These are phyloP conservation scores for Deroplatys truncata DNA, from an alignment of 2,888 invertebrate species.

Conservation along the genomic window DNA sequence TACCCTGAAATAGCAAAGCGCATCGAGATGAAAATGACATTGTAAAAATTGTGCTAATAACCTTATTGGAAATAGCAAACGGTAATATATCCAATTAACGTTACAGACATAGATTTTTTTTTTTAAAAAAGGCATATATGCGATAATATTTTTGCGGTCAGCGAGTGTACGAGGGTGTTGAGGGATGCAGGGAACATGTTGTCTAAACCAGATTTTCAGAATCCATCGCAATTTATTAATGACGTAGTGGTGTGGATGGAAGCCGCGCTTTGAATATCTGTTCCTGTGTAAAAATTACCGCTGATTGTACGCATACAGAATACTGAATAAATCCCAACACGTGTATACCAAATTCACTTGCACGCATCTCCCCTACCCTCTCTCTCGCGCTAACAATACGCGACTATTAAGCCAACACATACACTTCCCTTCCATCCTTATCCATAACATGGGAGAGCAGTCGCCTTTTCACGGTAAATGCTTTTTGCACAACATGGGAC, in stretches of 20 bases:
- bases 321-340: conserved; percentile 12
- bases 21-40: not conserved
- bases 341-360: not conserved
- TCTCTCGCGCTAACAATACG: conserved; percentile 3
- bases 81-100: not conserved
- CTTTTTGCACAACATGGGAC: not conserved
- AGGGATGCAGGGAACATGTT: not conserved
- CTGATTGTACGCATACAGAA: conserved; percentile 14
- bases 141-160: not conserved
- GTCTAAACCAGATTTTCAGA: conserved; percentile 17
- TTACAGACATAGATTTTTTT: not conserved
- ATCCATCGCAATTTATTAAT: conserved; percentile 18
- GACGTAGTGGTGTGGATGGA: conserved; percentile 12
- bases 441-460: not conserved
- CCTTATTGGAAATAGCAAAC: not conserved
- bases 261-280: conserved; percentile 6
- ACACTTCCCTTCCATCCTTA: not conserved
- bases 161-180: not conserved
- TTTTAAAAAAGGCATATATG: not conserved
- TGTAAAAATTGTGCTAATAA: not conserved
- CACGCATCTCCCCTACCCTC: not conserved
- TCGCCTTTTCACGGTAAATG: conserved; percentile 6
- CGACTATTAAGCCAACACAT: conserved; percentile 9
- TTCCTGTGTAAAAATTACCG: conserved; percentile 15
- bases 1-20: no score